Percentiles rank a stretch among this genome's conserved stretches.
These are phyloP conservation scores for Sinosuthora webbiana DNA, from an alignment of 2,113 vertebrate species.

Conservation along the genomic window DNA sequence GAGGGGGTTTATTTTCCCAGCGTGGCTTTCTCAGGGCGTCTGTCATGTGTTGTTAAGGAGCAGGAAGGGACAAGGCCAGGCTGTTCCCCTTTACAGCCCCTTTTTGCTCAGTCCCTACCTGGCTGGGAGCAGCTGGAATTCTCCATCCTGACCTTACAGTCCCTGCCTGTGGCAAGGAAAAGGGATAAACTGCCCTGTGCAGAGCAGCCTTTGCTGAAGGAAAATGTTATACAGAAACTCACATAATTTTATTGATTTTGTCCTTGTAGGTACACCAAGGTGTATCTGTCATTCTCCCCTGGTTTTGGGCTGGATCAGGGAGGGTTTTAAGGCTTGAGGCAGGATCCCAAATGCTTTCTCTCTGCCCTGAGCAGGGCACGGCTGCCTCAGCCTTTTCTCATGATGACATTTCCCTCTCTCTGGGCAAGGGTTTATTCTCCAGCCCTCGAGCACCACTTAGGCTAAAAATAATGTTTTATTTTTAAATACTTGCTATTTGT, in stretches of 20 bases:
- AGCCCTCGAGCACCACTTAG: not conserved
- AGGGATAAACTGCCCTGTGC: not conserved
- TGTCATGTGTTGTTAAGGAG: not conserved
- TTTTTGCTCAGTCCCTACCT: not conserved
- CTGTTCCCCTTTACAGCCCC: not conserved
- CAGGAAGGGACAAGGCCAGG: not conserved
- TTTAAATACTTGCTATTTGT: constrained; percentile 12
- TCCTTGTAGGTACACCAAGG: not conserved
- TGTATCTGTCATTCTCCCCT: not conserved
- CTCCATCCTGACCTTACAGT: not conserved
- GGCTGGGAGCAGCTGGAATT: not conserved
- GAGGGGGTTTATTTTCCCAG: not conserved
- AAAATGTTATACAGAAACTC: too few species aligned
- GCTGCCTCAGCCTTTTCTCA: not conserved
- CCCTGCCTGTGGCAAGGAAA: not conserved
- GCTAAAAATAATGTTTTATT: not conserved
- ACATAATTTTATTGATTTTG: not conserved
- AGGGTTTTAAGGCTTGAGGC: not conserved
- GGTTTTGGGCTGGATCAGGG: not conserved
- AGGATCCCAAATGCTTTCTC: not conserved
- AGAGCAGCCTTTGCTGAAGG: not conserved
- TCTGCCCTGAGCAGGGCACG: rapidly evolving
- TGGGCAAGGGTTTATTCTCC: not conserved
- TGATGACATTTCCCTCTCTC: not conserved
- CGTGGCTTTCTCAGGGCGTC: not conserved